A percentile compares a stretch with the other conserved stretches of the same genome.
These are phyloP conservation scores for Belonocnema kinseyi DNA, from an alignment of 1,140 invertebrate genomes.

Conservation along the genomic window DNA sequence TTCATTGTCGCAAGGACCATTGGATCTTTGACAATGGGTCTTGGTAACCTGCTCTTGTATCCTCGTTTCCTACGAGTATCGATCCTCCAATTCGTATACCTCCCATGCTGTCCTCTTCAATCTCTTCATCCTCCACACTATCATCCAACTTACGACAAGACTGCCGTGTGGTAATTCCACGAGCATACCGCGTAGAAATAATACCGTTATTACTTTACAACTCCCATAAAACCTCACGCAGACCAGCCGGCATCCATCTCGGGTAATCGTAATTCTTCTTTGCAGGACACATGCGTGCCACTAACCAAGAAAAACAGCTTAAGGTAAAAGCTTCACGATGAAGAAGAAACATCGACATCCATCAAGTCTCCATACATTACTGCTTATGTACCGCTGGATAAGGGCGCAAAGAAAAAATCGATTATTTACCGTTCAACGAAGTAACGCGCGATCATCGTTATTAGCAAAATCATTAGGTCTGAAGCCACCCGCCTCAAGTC, in stretches of 20 bases:
- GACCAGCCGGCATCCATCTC: conserved; percentile 41
- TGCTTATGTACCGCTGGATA: conserved; percentile 4
- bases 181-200: conserved; percentile 50
- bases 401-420: neutral
- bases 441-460: neutral
- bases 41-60: conserved; percentile 54
- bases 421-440: conserved; percentile 11
- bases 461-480: neutral
- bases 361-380: neutral
- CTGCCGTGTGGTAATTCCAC: conserved; percentile 54
- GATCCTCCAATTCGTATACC: conserved; percentile 52
- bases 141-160: conserved; percentile 47
- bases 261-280: conserved; percentile 2
- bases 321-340: neutral
- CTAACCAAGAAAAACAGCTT: neutral
- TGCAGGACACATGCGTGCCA: conserved; percentile 9
- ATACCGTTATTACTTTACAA: conserved; percentile 67
- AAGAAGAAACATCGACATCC: conserved; percentile 25
- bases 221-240: conserved; percentile 65
- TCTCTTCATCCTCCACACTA: conserved; percentile 40
- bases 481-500: neutral
- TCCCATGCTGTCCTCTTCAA: conserved; percentile 42
- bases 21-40: conserved; percentile 64
- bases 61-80: conserved; percentile 55
- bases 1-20: conserved; percentile 64